Evolutionary conservation across 2,113 vertebrate species (phyloP).

Genomic region (Machaerirhynchus nigripectus): DNA sequence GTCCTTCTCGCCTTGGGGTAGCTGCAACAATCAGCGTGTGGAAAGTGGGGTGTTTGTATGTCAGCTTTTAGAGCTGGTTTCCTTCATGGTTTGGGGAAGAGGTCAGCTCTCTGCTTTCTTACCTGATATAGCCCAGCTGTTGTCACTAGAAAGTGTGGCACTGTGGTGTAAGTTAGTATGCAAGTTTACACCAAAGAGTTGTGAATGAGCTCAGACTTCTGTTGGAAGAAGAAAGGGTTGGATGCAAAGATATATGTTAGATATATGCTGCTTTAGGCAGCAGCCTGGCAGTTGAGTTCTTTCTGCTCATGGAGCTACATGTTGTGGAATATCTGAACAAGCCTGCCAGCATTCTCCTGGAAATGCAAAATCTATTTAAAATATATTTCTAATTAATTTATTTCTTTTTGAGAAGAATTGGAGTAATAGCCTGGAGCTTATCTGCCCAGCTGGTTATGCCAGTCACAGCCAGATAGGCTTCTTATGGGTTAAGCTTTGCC

Average conservation of each 20-base stretch:
- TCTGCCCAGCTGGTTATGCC: neutral
- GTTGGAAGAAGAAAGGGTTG: neutral
- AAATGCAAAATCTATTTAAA: neutral
- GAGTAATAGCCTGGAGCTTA: neutral
- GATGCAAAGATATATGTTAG: neutral
- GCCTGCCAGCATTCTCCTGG: neutral
- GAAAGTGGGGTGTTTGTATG: neutral
- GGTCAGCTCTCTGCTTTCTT: neutral
- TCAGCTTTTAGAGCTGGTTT: neutral
- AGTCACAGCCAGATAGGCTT: rapidly evolving
- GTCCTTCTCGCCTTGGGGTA: neutral
- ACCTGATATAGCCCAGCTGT: neutral
- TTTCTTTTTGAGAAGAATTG: neutral
- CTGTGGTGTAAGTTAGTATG: neutral
- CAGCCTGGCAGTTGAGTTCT: neutral
- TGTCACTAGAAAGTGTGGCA: neutral
- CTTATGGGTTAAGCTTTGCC: neutral
- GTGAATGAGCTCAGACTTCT: neutral
- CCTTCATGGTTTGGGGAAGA: neutral
- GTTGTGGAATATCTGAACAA: neutral
- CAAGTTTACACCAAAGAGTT: neutral
- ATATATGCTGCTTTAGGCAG: neutral
- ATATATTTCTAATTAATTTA: neutral
- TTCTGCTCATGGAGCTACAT: neutral
- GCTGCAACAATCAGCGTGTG: neutral